Evolutionary conservation across 2,113 vertebrate genomes (phyloP).

Genomic region (Lophura nycthemera): DNA sequence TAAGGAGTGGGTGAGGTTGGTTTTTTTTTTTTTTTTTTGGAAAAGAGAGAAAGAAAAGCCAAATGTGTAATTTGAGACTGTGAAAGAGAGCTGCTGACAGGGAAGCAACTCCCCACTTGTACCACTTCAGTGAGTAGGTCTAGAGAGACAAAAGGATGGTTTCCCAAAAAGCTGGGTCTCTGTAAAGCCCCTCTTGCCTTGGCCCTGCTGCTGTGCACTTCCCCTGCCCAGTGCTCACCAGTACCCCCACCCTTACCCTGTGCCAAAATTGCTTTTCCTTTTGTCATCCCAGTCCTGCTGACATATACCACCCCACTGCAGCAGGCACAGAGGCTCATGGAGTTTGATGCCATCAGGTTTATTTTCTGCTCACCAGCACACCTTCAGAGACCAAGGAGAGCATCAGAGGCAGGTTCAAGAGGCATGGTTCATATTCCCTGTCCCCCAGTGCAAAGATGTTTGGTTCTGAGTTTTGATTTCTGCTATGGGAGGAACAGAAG

Average conservation of each 20-base stretch:
- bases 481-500: background rate
- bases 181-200: background rate
- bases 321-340: background rate
- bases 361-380: constrained; percentile 14
- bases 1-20: background rate
- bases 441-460: background rate
- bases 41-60: background rate
- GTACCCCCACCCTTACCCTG: background rate
- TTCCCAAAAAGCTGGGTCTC: background rate
- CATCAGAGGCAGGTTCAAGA: background rate
- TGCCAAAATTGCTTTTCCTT: background rate
- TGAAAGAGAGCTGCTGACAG: background rate
- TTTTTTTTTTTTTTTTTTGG: too few species aligned
- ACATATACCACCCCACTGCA: background rate
- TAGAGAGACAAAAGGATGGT: background rate
- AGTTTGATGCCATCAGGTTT: background rate
- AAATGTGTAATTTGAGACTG: rapidly evolving
- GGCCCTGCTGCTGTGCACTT: rapidly evolving
- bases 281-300: background rate
- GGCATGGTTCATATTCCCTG: background rate
- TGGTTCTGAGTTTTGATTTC: background rate
- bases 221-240: background rate
- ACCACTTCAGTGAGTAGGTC: background rate
- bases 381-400: background rate
- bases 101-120: background rate